Percentiles rank a stretch among this genome's conserved stretches.
phyloP scores from a whole-genome alignment of 2,888 invertebrate genomes.

The Synergus japonicus region DNA sequence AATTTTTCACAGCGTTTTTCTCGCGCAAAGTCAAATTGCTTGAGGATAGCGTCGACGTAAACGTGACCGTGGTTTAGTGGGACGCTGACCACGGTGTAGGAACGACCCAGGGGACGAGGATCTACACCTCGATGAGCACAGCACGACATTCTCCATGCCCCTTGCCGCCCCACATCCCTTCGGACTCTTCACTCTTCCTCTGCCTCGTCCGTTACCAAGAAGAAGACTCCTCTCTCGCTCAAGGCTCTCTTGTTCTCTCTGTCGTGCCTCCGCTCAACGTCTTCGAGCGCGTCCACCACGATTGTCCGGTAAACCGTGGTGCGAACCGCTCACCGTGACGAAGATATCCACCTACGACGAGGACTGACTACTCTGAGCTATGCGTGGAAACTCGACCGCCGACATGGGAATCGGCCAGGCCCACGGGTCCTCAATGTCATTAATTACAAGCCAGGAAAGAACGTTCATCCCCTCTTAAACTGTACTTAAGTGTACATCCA shows the following conservation, averaged over 20 bases:
- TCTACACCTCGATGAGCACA: conserved; percentile 77
- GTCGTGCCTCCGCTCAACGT: conserved; percentile 65
- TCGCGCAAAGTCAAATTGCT: conserved; percentile 47
- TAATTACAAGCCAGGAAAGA: conserved; percentile 48
- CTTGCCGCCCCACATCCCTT: conserved; percentile 61
- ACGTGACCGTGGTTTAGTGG: conserved; percentile 75
- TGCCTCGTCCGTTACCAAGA: conserved; percentile 45
- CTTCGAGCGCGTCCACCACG: conserved; percentile 70
- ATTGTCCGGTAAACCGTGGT: conserved; percentile 72
- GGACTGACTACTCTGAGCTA: conserved; percentile 62
- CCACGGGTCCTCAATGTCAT: conserved; percentile 49
- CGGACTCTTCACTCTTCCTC: conserved; percentile 44
- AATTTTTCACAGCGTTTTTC: conserved; percentile 47
- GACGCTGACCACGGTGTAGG: conserved; percentile 75
- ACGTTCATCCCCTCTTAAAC: conserved; percentile 10
- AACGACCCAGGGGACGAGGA: conserved; percentile 76
- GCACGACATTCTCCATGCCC: conserved; percentile 73
- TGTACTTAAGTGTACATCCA: conserved; percentile 11
- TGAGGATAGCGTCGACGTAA: conserved; percentile 61
- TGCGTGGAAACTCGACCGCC: conserved; percentile 62
- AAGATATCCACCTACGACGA: conserved; percentile 72
- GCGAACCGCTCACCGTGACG: conserved; percentile 73
- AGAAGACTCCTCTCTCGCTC: conserved; percentile 43
- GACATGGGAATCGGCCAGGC: conserved; percentile 65
- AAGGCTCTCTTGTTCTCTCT: conserved; percentile 51